Percentiles rank a stretch among this genome's conserved stretches.
Conservation (phyloP, 1,140 invertebrate species). For the Hyposmocoma kahamanoa region DNA sequence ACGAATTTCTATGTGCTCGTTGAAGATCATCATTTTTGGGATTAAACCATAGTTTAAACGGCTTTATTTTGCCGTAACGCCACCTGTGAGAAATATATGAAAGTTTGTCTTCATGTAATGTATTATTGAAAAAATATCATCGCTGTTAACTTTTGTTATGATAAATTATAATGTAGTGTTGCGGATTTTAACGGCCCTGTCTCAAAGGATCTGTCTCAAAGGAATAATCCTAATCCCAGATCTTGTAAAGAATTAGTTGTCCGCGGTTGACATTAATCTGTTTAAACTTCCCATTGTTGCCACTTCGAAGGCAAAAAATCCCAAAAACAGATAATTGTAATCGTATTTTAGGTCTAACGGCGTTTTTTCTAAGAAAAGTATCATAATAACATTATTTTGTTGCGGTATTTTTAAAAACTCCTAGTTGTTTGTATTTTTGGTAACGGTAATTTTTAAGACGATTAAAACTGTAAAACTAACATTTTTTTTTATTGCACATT, state of each 20-base stretch:
- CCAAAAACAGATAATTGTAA: conserved; percentile 25
- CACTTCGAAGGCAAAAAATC: conserved; percentile 5
- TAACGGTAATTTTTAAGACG: conserved; percentile 22
- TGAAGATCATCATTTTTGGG: too few relatives aligned
- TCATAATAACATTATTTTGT: conserved; percentile 2
- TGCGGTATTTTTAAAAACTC: not conserved
- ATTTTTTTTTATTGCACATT: conserved; percentile 7
- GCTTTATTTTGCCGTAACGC: too few relatives aligned
- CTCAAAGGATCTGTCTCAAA: too few relatives aligned
- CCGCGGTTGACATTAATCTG: conserved; percentile 26
- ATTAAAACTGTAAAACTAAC: conserved; percentile 10
- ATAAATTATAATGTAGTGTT: too few relatives aligned
- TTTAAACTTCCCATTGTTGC: conserved; percentile 28
- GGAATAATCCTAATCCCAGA: too few relatives aligned
- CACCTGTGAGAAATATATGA: too few relatives aligned
- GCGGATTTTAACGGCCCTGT: too few relatives aligned
- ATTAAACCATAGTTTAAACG: too few relatives aligned
- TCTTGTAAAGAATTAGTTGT: conserved; percentile 19
- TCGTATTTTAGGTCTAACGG: conserved; percentile 35
- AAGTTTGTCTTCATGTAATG: too few relatives aligned
- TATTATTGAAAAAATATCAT: too few relatives aligned
- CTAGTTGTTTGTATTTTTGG: conserved; percentile 15
- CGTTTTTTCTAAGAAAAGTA: conserved; percentile 11
- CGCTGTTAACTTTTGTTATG: too few relatives aligned
- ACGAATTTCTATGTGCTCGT: too few relatives aligned